Evolutionary conservation across 2,113 vertebrate genomes (phyloP), one percentile per base, ranked within the genome.

Genomic region (Malurus melanocephalus): DNA sequence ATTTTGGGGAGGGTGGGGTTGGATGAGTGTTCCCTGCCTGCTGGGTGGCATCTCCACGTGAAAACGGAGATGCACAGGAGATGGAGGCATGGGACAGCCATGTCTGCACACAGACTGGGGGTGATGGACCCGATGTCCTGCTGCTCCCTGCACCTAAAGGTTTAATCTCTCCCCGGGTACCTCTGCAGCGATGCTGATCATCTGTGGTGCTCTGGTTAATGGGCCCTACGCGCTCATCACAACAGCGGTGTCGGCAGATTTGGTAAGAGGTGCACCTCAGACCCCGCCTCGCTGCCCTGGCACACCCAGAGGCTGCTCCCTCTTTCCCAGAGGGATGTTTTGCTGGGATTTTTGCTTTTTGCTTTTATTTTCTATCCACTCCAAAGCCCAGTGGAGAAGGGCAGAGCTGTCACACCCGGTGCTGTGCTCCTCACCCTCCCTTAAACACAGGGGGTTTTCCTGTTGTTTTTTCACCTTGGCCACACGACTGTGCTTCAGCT

Each of bases 221-320:
- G 99, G 99, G 16, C 99, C 99, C 0, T 99, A 99, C 0, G 98
- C 99, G 2, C 99, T 99, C 89, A 99, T 99, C 96, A 99, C 99
- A 0, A 99, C 99, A 0, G 99, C 99, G 0, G 99, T 99, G 9
- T 99, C 99, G 1, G 99, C 99, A 59, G 99, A 99, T 94, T 93
- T 99, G 98, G 99, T 99, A 94, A 98, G 98, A 45, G 20, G 5
- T 1, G 12, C 45, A 9, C 46, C 43, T 26, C 49, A 7, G 8
- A 20, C 9, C 61, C 71, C 3, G 0, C 46, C 72, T 14, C 1
- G 4, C 80, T 57, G 45, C 73, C 52, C 51, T 19, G 6, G 28
- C 66, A 8, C 73, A 10, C 26, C 10, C 35, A 33, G 3, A 46
- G 53, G 33, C 69, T 46, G 33, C 19, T 87, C 32, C 32, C 15